Percentiles rank a stretch among this genome's conserved stretches.
These are phyloP conservation scores for Ptychoptera contaminata DNA, from an alignment of 2,888 invertebrate genomes.

Conservation along the genomic window DNA sequence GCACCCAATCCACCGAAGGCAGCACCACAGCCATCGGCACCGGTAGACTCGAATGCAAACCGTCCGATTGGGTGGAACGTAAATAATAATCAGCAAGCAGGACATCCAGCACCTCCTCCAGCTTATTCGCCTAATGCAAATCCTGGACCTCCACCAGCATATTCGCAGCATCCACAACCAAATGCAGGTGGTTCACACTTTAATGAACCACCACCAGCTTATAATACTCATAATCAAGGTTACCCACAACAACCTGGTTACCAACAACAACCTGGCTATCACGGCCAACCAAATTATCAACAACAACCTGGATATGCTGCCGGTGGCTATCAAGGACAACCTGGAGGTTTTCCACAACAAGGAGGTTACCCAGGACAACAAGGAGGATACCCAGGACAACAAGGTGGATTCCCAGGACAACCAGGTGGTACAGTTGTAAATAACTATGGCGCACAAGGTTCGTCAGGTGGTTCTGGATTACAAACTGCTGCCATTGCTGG, in stretches of 20 bases:
- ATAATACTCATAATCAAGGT: conserved; percentile 17
- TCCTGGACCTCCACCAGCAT: conserved; percentile 26
- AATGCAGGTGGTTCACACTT: conserved; percentile 22
- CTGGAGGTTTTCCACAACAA: not conserved
- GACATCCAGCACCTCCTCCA: conserved; percentile 7
- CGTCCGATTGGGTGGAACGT: conserved; percentile 28
- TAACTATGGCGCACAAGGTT: not conserved
- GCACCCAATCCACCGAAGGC: conserved; percentile 23
- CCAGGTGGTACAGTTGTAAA: not conserved
- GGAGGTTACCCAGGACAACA: not conserved
- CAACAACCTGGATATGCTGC: not conserved
- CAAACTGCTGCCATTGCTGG: conserved; percentile 3
- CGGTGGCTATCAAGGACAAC: not conserved
- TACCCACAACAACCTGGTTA: not conserved
- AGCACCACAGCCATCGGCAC: conserved; percentile 6
- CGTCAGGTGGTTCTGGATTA: not conserved
- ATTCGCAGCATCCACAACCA: conserved; percentile 23
- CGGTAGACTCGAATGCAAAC: conserved; percentile 10
- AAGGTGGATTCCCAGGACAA: not conserved
- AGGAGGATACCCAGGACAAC: not conserved
- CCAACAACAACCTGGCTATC: not conserved
- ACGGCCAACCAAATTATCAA: not conserved
- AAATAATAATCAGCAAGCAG: conserved; percentile 16
- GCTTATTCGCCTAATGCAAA: conserved; percentile 7
- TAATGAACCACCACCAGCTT: conserved; percentile 24